These are phyloP conservation scores for Andricus grossulariae DNA, from an alignment of 1,140 invertebrate species.

Conservation along the genomic window DNA sequence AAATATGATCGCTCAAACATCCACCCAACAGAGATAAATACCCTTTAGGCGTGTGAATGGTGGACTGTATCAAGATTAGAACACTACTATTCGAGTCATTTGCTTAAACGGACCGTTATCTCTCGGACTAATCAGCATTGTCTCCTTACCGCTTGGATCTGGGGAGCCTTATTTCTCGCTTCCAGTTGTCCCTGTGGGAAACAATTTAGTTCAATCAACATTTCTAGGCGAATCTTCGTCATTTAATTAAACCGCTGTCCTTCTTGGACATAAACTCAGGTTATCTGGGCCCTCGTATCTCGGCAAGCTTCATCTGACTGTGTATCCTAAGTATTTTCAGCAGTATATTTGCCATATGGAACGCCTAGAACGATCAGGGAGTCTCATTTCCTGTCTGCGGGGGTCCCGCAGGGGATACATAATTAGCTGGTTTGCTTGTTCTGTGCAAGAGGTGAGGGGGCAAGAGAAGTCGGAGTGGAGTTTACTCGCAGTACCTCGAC, in stretches of 20 bases:
- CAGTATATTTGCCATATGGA: slow-evolving; percentile 17
- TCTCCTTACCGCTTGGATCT: slow-evolving; percentile 55
- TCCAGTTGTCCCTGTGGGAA: slow-evolving; percentile 62
- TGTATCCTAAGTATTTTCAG: slow-evolving; percentile 50
- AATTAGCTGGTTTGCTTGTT: slow-evolving; percentile 71
- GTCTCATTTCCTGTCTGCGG: slow-evolving; percentile 75
- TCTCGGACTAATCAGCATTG: slow-evolving; percentile 71
- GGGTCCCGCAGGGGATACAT: slow-evolving; percentile 73
- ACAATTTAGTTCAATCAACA: slow-evolving; percentile 77
- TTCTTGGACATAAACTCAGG: slow-evolving; percentile 72
- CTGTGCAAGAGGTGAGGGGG: slow-evolving; percentile 43
- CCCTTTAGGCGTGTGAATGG: no score
- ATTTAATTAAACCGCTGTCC: slow-evolving; percentile 75
- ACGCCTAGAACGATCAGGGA: slow-evolving; percentile 64
- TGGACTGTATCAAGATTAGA: neutral
- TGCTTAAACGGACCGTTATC: slow-evolving; percentile 64
- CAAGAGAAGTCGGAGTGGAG: slow-evolving; percentile 15
- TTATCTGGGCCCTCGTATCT: slow-evolving; percentile 71
- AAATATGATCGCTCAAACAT: no score
- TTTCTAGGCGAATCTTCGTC: slow-evolving; percentile 71
- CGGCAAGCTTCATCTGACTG: slow-evolving; percentile 66
- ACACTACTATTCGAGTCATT: slow-evolving; percentile 45
- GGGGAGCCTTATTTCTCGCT: slow-evolving; percentile 56
- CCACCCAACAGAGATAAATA: no score
- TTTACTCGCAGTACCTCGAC: slow-evolving; percentile 23